These are phyloP conservation scores for Hypselothyrea guttata DNA, from an alignment of 2,888 invertebrate species.

Conservation along the genomic window DNA sequence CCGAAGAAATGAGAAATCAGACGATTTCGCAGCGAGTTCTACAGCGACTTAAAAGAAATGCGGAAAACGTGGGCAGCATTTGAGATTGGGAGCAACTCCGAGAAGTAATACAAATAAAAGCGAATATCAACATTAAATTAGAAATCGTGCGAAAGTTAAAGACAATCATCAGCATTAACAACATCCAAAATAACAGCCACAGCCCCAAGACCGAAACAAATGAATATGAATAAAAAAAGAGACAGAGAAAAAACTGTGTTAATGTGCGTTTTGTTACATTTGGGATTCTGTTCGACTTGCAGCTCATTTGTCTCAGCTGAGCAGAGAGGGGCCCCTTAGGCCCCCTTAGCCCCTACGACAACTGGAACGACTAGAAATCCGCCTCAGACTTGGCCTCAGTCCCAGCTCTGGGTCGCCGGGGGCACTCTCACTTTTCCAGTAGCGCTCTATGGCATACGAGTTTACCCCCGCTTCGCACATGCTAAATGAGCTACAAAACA, in stretches of 20 bases:
- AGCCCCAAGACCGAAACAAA: conserved; percentile 12
- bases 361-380: conserved; percentile 23
- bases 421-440: conserved; percentile 67
- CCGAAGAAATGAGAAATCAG: conserved; percentile 18
- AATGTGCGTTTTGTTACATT: conserved; percentile 47
- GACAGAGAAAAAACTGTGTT: conserved; percentile 53
- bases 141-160: conserved; percentile 68
- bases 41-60: conserved; percentile 37
- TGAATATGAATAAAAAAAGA: conserved; percentile 1
- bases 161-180: conserved; percentile 51
- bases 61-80: conserved; percentile 53
- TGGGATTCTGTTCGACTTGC: conserved; percentile 24
- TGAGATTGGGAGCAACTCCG: conserved; percentile 20
- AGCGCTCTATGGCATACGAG: conserved; percentile 11
- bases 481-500: conserved; percentile 38
- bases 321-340: conserved; percentile 1
- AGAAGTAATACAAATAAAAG: conserved; percentile 20
- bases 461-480: conserved; percentile 24
- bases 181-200: conserved; percentile 14
- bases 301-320: conserved; percentile 37
- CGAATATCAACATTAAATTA: conserved; percentile 48
- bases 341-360: no score
- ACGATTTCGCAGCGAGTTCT: conserved; percentile 21
- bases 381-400: conserved; percentile 1
- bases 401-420: conserved; percentile 18